Percentiles rank a stretch among this genome's conserved stretches.
These are phyloP conservation scores for Syngnathus typhle DNA, from an alignment of 2,113 vertebrate genomes.

Conservation along the genomic window DNA sequence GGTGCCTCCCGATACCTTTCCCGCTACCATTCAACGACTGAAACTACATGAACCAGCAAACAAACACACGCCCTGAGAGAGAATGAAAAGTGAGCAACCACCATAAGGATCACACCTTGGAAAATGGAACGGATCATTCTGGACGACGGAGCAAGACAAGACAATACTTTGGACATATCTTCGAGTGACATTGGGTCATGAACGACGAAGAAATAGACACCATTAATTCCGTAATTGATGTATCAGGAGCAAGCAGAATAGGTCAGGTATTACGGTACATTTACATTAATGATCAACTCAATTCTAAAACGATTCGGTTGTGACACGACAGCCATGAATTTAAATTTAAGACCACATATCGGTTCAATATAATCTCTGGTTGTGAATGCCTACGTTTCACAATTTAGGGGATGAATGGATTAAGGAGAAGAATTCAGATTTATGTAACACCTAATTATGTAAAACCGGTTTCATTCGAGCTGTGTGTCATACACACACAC, in stretches of 20 bases:
- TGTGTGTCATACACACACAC: background rate
- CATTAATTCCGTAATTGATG: background rate
- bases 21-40: conserved; percentile 1
- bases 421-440: background rate
- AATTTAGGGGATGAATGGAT: background rate
- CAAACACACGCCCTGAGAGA: conserved; percentile 26
- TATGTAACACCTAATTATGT: background rate
- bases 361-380: background rate
- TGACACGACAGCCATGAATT: too few relatives aligned
- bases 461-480: background rate
- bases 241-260: background rate
- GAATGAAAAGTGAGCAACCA: background rate
- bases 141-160: conserved; percentile 20
- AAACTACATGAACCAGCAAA: conserved; percentile 26
- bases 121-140: conserved; percentile 9
- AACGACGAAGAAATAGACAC: background rate
- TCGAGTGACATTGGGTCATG: background rate
- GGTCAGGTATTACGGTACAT: too few relatives aligned
- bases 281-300: too few relatives aligned
- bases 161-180: background rate
- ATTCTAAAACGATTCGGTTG: too few relatives aligned
- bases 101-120: conserved; percentile 9
- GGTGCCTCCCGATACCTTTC: conserved; percentile 12
- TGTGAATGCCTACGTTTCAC: background rate
- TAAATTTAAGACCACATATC: too few relatives aligned